Percentiles rank a stretch among this genome's conserved stretches.
Conservation (phyloP, 2,113 vertebrate species). For the Sus scrofa region T2T-Sscrofa CM000820.6:93944501-93945000, state of each 20-base stretch:
- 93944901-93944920: not conserved
- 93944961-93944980: not conserved
- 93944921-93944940: not conserved
- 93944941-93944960: not conserved
- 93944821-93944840: slow-evolving; percentile 27
- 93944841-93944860: not conserved
- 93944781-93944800: not conserved
- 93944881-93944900: not conserved
- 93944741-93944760: not conserved
- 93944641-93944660: slow-evolving; percentile 15
- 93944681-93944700: slow-evolving; percentile 35
- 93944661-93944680: not conserved
- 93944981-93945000: not conserved
- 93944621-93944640: slow-evolving; percentile 20
- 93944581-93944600: slow-evolving; percentile 7
- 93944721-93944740: not conserved
- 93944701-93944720: not conserved
- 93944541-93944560: not conserved
- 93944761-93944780: not conserved
- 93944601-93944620: not conserved
- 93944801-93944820: not conserved
- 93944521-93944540: slow-evolving; percentile 23
- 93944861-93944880: not conserved
- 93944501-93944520: not conserved
- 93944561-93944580: not conserved